phyloP scores from a whole-genome alignment of 2,888 invertebrate species.

The Conomelus anceps region DNA sequence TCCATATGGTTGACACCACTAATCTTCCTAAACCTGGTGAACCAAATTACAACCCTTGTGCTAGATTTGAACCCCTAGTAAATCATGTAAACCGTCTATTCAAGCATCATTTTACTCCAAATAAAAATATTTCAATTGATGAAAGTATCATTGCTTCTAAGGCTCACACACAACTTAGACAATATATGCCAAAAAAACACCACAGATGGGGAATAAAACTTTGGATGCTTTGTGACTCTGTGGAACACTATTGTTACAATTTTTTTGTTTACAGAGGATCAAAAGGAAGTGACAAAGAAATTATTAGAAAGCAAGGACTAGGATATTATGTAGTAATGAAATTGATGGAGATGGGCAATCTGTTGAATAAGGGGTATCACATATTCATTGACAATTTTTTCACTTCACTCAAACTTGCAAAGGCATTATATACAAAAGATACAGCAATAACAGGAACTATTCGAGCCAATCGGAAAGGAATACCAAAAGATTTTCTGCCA shows the following conservation, averaged over 20 bases:
- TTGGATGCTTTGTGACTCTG: constrained; percentile 17
- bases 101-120: not conserved
- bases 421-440: constrained; percentile 1
- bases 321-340: constrained; percentile 12
- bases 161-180: not conserved
- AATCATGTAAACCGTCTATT: not conserved
- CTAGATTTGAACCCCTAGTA: not conserved
- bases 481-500: not conserved
- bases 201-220: constrained; percentile 20
- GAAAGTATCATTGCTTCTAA: constrained; percentile 15
- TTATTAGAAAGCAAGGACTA: constrained; percentile 13
- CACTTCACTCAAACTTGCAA: constrained; percentile 7
- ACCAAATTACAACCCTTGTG: constrained; percentile 3
- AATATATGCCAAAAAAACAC: constrained; percentile 19
- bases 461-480: not conserved
- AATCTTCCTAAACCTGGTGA: not conserved
- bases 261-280: constrained; percentile 20
- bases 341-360: not conserved
- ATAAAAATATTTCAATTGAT: not conserved
- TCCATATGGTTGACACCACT: not conserved
- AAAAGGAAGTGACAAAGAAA: not conserved
- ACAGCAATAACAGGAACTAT: constrained; percentile 16
- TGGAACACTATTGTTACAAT: constrained; percentile 12
- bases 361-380: constrained; percentile 11
- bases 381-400: constrained; percentile 2